Evolutionary conservation across 2,113 vertebrate species (phyloP).

Genomic region (Forbesichthys agassizii): DNA sequence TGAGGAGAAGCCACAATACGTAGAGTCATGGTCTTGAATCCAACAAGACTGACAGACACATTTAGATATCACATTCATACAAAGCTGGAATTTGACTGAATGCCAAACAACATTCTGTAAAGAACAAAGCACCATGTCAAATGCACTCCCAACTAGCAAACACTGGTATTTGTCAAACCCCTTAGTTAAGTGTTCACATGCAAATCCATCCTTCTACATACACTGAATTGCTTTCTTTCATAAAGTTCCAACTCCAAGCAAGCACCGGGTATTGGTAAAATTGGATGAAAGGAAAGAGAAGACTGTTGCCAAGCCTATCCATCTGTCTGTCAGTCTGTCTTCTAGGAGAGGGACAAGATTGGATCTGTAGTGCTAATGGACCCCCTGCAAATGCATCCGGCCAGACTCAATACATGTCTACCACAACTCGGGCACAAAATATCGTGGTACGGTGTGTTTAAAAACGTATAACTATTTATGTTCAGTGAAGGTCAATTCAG

Average conservation of each 20-base stretch:
- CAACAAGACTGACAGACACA: neutral
- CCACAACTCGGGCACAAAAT: slow-evolving; percentile 18
- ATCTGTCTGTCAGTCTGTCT: slow-evolving; percentile 23
- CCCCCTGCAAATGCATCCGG: slow-evolving; percentile 33
- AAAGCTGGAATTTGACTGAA: neutral
- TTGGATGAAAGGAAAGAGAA: slow-evolving; percentile 8
- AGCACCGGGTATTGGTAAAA: neutral
- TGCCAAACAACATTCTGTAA: neutral
- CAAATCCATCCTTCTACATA: neutral
- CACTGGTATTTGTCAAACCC: too few relatives aligned
- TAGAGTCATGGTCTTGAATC: slow-evolving; percentile 18
- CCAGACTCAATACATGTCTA: slow-evolving; percentile 18
- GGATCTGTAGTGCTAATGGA: slow-evolving; percentile 39
- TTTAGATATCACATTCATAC: neutral
- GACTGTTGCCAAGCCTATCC: slow-evolving; percentile 21
- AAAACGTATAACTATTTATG: neutral
- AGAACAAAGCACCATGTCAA: neutral
- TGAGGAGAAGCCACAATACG: slow-evolving; percentile 22
- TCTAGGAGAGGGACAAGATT: slow-evolving; percentile 35
- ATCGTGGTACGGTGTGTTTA: slow-evolving; percentile 11
- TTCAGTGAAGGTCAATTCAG: too few relatives aligned
- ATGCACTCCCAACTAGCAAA: too few relatives aligned
- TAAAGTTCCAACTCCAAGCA: too few relatives aligned
- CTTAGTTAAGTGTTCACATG: neutral
- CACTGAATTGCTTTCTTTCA: neutral